phyloP scores from a whole-genome alignment of 2,113 vertebrate genomes.

The Polypterus bichir region DNA sequence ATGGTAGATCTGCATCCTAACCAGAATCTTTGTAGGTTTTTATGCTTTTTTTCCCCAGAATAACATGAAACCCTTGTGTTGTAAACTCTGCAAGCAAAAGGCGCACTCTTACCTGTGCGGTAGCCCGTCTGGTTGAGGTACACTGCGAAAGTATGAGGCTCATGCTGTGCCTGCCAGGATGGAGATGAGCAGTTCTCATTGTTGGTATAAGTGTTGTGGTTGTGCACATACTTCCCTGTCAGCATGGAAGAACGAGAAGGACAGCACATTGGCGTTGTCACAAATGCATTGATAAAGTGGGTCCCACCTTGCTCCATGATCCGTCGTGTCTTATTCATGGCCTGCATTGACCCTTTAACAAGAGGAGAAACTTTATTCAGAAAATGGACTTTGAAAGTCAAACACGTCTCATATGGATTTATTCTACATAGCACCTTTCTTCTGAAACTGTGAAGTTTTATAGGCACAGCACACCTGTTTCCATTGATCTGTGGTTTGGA shows the following conservation, averaged over 20 bases:
- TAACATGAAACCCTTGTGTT: no score
- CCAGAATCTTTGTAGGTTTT: no score
- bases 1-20: no score
- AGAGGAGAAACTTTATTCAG: background rate
- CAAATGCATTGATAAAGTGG: slow-evolving; percentile 89
- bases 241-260: slow-evolving; percentile 90
- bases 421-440: background rate
- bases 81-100: no score
- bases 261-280: slow-evolving; percentile 96
- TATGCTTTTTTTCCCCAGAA: no score
- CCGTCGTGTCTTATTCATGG: slow-evolving; percentile 88
- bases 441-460: no score
- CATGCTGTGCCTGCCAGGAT: slow-evolving; percentile 89
- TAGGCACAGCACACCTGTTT: no score
- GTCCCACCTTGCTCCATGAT: slow-evolving; percentile 90
- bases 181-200: slow-evolving; percentile 96
- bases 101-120: slow-evolving; percentile 66
- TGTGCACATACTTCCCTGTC: slow-evolving; percentile 92
- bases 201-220: slow-evolving; percentile 96
- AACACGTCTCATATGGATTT: background rate
- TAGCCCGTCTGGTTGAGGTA: slow-evolving; percentile 91
- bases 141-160: slow-evolving; percentile 79
- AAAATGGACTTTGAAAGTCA: background rate
- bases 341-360: slow-evolving; percentile 85
- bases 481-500: no score